Conservation (phyloP, 2,888 invertebrate genomes). For the Gerris lacustris region DNA sequence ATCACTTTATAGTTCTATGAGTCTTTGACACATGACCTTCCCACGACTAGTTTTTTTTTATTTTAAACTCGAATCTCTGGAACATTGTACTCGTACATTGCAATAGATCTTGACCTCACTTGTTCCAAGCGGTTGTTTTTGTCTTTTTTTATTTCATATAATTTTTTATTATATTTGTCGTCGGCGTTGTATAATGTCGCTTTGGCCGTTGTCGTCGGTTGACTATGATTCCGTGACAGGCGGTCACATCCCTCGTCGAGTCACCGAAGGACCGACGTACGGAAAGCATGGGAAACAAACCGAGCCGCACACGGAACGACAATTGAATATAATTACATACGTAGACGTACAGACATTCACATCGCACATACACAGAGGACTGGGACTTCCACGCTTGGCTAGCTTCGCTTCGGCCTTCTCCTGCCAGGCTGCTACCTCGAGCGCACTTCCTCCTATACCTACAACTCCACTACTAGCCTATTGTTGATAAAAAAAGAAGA, state of each 20-base stretch:
- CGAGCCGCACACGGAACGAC: background rate
- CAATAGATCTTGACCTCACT: background rate
- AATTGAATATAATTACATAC: conserved; percentile 3
- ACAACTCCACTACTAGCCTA: background rate
- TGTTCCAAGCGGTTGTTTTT: background rate
- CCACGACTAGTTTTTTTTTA: no score
- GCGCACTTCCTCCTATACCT: conserved; percentile 3
- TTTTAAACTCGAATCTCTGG: no score
- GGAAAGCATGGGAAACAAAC: background rate
- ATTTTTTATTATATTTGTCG: no score
- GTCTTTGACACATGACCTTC: no score
- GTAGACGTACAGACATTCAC: background rate
- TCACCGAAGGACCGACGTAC: background rate
- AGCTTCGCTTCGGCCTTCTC: conserved; percentile 5
- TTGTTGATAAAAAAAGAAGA: background rate
- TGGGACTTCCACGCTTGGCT: conserved; percentile 5
- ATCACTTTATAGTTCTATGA: no score
- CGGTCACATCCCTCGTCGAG: background rate
- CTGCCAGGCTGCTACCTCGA: background rate
- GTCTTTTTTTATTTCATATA: background rate
- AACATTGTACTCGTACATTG: no score
- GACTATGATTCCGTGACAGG: background rate
- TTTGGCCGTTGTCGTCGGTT: background rate
- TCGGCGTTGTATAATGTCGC: no score
- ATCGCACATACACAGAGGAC: background rate